Evolutionary conservation across 2,113 vertebrate genomes (phyloP), one percentile per base, ranked within the genome.

Genomic region (Etheostoma spectabile): DNA sequence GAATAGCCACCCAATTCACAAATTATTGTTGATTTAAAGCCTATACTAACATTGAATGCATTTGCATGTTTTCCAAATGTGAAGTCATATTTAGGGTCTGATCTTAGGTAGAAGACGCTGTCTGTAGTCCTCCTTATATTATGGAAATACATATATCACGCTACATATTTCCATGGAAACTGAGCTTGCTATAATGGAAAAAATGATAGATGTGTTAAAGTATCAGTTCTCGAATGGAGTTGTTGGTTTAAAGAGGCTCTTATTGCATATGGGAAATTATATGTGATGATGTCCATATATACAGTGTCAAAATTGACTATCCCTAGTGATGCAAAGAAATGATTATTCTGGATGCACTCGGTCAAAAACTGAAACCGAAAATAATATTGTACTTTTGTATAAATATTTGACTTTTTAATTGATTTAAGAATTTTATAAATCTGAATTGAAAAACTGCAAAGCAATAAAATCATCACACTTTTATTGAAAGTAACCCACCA

Each of bases 81-180:
- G 76, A 86, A 59, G 56, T 84, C 61, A 55, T 56, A 80, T 69
- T 70, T 21, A 65, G 3, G 57, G 19, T 83, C 51, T 80, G 67
- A 64, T 86, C n/a, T 68, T 22, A 45, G 52, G 60, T 65, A 49
- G 27, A 61, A 51, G 19, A 67, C 67, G 33, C 13, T 59, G 45
- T 46, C 27, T 42, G 7, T 68, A 11, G 49, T n/a, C 21, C 18
- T 71, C 51, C 16, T 57, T 42, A 45, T 48, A 62, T 63, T 13
- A 46, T 21, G 70, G 1, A 1, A 67, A 80, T 60, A 55, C 13
- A 70, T 59, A 57, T 60, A 71, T 70, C 74, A 53, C 6, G 15
- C 21, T 5, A 72, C 60, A 42, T 52, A 83, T 88, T 72, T 79
- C 85, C 83, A 85, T 88, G 79, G 81, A 82, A 90, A 90, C 83